Conservation (phyloP, 2,113 vertebrate genomes). For the Phylloscopus trochilus region DNA sequence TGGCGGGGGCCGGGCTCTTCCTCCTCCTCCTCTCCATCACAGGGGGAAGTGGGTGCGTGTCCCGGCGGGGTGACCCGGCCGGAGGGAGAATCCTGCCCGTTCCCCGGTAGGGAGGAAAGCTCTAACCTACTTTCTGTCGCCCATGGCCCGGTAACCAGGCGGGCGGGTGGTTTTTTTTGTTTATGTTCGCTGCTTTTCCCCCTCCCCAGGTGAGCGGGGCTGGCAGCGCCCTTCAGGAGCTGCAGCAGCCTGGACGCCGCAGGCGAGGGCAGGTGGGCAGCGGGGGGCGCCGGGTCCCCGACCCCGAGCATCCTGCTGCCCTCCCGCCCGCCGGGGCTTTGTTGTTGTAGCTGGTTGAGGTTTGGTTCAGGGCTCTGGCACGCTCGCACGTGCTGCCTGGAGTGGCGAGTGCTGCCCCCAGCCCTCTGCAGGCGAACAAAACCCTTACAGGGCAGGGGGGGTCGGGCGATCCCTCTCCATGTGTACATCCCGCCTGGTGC, state of each 20-base stretch:
- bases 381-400: neutral
- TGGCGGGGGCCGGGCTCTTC: neutral
- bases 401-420: neutral
- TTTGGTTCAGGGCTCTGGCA: neutral
- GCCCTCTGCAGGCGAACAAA: neutral
- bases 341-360: neutral
- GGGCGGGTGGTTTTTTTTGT: neutral
- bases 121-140: slow-evolving; percentile 11
- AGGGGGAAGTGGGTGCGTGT: neutral
- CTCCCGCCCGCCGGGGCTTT: neutral
- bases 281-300: neutral
- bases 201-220: neutral
- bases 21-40: neutral
- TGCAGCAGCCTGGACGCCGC: neutral
- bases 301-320: neutral
- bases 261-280: neutral
- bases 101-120: neutral
- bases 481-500: neutral
- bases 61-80: neutral
- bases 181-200: neutral
- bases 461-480: fast-evolving
- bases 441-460: neutral
- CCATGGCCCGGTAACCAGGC: neutral
- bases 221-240: neutral
- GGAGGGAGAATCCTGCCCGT: neutral